phyloP scores from a whole-genome alignment of 2,113 vertebrate species.

The Aviceda subcristata region DNA sequence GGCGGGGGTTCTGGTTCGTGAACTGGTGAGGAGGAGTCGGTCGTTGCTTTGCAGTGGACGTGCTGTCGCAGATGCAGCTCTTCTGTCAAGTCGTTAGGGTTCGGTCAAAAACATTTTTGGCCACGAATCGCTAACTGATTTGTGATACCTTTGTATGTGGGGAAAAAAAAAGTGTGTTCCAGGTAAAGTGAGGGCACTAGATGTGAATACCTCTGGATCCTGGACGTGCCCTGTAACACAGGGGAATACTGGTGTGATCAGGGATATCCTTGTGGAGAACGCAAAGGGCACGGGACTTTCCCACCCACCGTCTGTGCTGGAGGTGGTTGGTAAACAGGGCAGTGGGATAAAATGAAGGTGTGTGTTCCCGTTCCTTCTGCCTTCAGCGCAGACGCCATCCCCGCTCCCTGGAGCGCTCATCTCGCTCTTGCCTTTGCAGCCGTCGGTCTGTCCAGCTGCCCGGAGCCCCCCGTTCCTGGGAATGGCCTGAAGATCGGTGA shows the following conservation, averaged over 20 bases:
- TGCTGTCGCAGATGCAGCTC: not conserved
- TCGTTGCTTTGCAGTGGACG: not conserved
- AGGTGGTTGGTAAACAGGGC: not conserved
- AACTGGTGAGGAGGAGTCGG: rapidly evolving
- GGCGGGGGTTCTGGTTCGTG: not conserved
- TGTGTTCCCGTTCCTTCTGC: rapidly evolving
- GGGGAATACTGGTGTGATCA: rapidly evolving
- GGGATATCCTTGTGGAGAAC: not conserved
- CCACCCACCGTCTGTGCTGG: rapidly evolving
- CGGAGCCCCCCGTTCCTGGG: conserved; percentile 88
- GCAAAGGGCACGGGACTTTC: rapidly evolving
- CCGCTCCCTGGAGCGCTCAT: rapidly evolving
- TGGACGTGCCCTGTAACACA: rapidly evolving
- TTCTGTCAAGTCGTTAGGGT: not conserved
- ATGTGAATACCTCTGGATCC: rapidly evolving
- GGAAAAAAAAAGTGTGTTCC: not conserved
- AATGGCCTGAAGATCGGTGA: conserved; percentile 91
- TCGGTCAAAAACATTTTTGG: not conserved
- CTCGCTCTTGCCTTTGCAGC: conserved; percentile 69
- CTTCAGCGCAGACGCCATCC: not conserved
- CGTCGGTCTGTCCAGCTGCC: conserved; percentile 92
- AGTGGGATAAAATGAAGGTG: rapidly evolving
- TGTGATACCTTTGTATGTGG: not conserved
- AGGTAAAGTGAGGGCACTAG: not conserved
- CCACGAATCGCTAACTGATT: not conserved